A percentile compares a stretch with the other conserved stretches of the same genome.
Conservation (phyloP, 1,140 invertebrate genomes). For the Drosophila simulans region DNA sequence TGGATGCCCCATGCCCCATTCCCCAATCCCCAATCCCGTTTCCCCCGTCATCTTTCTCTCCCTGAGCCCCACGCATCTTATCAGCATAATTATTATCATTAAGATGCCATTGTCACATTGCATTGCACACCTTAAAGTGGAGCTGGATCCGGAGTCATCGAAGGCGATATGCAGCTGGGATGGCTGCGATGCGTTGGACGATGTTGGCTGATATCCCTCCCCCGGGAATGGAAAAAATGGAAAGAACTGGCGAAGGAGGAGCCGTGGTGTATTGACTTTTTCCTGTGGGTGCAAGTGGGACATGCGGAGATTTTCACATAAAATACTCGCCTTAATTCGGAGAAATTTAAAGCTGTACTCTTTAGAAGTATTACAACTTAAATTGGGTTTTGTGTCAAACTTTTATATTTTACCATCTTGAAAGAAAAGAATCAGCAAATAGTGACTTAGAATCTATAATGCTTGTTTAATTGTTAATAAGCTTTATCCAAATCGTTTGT, state of each 20-base stretch:
- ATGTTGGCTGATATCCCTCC: slow-evolving; percentile 1
- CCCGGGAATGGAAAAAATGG: neutral
- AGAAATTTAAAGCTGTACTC: slow-evolving; percentile 9
- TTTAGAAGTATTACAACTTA: slow-evolving; percentile 7
- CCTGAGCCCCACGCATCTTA: slow-evolving; percentile 47
- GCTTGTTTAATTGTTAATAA: neutral
- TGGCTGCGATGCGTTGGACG: slow-evolving; percentile 25
- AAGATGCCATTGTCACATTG: slow-evolving; percentile 75
- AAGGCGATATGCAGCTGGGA: slow-evolving; percentile 7
- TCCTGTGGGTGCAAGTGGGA: slow-evolving; percentile 23
- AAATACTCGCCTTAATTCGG: slow-evolving; percentile 3
- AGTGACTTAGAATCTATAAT: neutral
- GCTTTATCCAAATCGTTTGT: neutral
- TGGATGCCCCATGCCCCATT: slow-evolving; percentile 28
- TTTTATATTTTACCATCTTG: neutral
- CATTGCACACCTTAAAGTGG: slow-evolving; percentile 61
- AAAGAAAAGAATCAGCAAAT: no score
- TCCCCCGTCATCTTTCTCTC: neutral
- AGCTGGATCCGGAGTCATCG: slow-evolving; percentile 22
- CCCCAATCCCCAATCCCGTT: neutral
- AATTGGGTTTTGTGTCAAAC: neutral
- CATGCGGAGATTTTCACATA: neutral
- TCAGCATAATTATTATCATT: slow-evolving; percentile 76
- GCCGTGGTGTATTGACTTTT: slow-evolving; percentile 4
- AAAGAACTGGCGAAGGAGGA: neutral